phyloP scores from a whole-genome alignment of 2,113 vertebrate genomes.

The Gorsachius goisagi region DNA sequence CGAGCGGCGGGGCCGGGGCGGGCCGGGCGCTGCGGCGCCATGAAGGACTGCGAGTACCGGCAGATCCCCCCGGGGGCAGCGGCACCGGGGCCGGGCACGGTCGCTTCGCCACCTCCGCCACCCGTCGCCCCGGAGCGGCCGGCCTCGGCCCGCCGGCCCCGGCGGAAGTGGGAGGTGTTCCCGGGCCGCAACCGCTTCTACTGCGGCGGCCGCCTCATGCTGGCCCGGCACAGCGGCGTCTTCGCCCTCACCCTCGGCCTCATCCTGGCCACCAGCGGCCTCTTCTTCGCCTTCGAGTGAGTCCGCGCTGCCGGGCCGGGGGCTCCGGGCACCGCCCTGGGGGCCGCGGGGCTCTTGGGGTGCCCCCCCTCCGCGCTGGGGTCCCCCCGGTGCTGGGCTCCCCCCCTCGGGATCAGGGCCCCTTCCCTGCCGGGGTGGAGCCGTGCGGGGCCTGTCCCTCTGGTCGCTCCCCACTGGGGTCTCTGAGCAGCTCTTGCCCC shows the following conservation, averaged over 20 bases:
- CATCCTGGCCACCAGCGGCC: constrained; percentile 87
- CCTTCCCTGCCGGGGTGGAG: not conserved
- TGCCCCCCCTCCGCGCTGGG: not conserved
- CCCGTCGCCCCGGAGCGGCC: not conserved
- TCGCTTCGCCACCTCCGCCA: constrained; percentile 29
- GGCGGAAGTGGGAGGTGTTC: constrained; percentile 90
- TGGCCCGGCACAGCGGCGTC: constrained; percentile 87
- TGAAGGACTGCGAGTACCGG: constrained; percentile 88
- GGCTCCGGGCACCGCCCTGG: not conserved
- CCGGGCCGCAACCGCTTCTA: constrained; percentile 90
- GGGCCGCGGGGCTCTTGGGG: too few relatives aligned
- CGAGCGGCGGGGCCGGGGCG: not conserved
- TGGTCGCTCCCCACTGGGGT: accelerated
- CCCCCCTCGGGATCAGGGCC: not conserved
- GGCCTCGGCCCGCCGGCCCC: constrained; percentile 45
- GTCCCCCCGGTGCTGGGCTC: too few relatives aligned
- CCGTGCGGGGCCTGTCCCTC: not conserved
- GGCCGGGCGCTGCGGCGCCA: constrained; percentile 29
- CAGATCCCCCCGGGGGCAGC: constrained; percentile 79
- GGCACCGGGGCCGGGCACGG: not conserved
- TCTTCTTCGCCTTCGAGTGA: constrained; percentile 97
- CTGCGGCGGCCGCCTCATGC: constrained; percentile 89
- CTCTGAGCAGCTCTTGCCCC: not conserved
- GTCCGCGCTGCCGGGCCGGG: constrained; percentile 32
- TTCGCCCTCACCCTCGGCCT: constrained; percentile 90